These are phyloP conservation scores for Spodoptera litura DNA, from an alignment of 1,140 invertebrate genomes.

Conservation along the genomic window DNA sequence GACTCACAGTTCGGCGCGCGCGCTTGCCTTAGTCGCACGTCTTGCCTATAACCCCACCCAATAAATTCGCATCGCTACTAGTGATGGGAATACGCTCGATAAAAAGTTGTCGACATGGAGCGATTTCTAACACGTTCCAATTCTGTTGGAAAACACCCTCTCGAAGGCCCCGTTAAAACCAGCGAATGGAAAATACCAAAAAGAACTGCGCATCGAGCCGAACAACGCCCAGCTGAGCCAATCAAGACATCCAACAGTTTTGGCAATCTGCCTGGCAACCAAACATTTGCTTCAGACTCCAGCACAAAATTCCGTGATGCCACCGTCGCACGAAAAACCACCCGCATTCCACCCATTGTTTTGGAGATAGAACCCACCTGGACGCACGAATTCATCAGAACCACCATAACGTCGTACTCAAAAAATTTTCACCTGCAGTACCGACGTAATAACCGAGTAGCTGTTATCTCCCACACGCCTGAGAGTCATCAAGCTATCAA, in stretches of 20 bases:
- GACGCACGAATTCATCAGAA: slow-evolving; percentile 13
- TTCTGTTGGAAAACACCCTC: not conserved
- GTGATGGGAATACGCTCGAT: not conserved
- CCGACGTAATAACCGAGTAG: not conserved
- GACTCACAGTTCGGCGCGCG: not conserved
- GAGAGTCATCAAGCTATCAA: slow-evolving; percentile 8
- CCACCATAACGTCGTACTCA: not conserved
- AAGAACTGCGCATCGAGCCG: not conserved
- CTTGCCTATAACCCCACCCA: not conserved
- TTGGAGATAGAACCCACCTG: not conserved
- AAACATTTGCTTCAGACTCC: not conserved
- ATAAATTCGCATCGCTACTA: not conserved
- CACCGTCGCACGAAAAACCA: not conserved
- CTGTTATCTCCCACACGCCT: slow-evolving; percentile 1
- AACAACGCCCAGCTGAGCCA: not conserved
- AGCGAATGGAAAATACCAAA: slow-evolving; percentile 1
- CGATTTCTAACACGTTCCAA: not conserved
- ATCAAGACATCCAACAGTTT: slow-evolving; percentile 2
- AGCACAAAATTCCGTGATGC: slow-evolving; percentile 2
- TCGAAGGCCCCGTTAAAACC: not conserved
- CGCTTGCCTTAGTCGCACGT: not conserved
- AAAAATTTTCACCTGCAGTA: slow-evolving; percentile 17
- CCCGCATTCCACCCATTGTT: not conserved
- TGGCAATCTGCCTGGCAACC: not conserved
- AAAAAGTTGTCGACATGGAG: not conserved